phyloP scores from a whole-genome alignment of 2,797 vertebrate genomes.

The Silurus aristotelis region DNA sequence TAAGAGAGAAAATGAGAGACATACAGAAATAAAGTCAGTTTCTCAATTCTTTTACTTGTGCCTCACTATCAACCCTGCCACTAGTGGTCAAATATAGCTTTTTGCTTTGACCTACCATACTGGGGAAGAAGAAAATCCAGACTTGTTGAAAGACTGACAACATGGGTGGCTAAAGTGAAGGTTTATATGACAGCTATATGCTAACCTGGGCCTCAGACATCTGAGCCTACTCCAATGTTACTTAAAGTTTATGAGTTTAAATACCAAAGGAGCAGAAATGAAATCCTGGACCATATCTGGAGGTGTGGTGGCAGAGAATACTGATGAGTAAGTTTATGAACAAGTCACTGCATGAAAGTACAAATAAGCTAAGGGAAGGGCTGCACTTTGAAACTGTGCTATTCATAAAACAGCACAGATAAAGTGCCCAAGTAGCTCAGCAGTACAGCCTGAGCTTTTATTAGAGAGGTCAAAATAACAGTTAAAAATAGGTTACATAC shows the following conservation, averaged over 20 bases:
- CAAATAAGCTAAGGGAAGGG: not conserved
- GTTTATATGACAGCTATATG: conserved; percentile 24
- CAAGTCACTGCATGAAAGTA: conserved; percentile 22
- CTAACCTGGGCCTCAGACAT: conserved; percentile 38
- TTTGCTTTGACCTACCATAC: conserved; percentile 55
- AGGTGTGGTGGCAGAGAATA: conserved; percentile 11
- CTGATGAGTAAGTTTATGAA: conserved; percentile 4
- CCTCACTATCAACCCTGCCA: not conserved
- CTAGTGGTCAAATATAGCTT: conserved; percentile 71
- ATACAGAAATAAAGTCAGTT: conserved; percentile 72
- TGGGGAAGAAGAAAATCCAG: too few species aligned
- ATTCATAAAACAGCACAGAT: not conserved
- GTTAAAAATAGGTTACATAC: not conserved
- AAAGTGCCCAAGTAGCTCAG: not conserved
- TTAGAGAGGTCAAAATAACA: conserved; percentile 10
- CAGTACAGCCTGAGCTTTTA: not conserved
- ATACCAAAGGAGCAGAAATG: conserved; percentile 20
- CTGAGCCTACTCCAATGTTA: conserved; percentile 34
- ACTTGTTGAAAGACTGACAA: conserved; percentile 23
- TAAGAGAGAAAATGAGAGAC: not conserved
- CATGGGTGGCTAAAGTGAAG: conserved; percentile 4
- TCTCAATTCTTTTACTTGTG: conserved; percentile 57
- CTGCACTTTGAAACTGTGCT: conserved; percentile 21
- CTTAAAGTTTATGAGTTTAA: conserved; percentile 26
- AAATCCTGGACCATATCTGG: conserved; percentile 26